Evolutionary conservation across 2,888 invertebrate species (phyloP).

Genomic region (Euclidia mi): DNA sequence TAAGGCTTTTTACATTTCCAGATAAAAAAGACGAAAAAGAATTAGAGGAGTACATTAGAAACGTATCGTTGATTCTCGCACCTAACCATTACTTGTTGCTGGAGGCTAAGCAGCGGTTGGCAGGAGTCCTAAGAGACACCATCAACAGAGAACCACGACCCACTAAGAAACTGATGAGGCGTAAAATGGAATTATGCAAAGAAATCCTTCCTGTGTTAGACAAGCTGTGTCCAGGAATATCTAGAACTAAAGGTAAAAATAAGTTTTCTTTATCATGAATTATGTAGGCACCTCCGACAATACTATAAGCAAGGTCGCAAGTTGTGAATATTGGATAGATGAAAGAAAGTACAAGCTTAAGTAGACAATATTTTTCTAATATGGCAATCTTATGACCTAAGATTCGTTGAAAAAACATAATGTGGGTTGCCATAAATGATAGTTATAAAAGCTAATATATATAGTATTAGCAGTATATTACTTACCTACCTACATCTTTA

Average conservation of each 20-base stretch:
- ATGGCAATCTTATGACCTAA: no score
- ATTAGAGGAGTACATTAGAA: constrained; percentile 86
- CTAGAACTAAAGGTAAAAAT: constrained; percentile 91
- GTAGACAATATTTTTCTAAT: no score
- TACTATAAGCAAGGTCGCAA: no score
- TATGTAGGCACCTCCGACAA: no score
- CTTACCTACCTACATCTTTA: no score
- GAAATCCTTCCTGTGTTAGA: constrained; percentile 92
- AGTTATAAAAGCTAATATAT: no score
- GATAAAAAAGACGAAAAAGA: constrained; percentile 85
- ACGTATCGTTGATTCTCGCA: constrained; percentile 90
- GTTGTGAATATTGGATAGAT: no score
- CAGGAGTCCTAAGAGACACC: constrained; percentile 88
- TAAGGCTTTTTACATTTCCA: constrained; percentile 55
- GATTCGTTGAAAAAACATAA: no score
- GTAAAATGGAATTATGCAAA: constrained; percentile 92
- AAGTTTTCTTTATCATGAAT: no score
- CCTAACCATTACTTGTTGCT: constrained; percentile 92
- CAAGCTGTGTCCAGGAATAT: constrained; percentile 92
- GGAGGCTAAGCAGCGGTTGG: constrained; percentile 92
- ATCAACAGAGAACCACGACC: constrained; percentile 86
- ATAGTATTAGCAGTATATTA: no score
- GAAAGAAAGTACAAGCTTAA: no score
- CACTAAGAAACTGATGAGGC: constrained; percentile 88
- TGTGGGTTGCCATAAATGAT: no score